Base-by-base conservation (phyloP, 1,140 invertebrate genomes). In the Dendroctonus valens region DNA sequence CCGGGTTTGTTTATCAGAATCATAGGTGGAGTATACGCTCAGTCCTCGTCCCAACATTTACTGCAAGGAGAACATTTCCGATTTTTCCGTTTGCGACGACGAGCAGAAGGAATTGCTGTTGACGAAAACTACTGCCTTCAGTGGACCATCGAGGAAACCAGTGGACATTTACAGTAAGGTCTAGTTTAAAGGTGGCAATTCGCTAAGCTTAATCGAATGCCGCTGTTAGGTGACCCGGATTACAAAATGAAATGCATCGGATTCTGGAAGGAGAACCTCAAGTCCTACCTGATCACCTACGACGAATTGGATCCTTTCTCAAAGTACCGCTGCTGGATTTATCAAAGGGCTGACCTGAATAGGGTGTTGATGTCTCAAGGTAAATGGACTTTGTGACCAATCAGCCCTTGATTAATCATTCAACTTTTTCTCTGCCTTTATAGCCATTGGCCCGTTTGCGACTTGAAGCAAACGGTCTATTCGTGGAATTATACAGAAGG, bases 231-330 rank as follows among this genome's bases (percentile, higher is more conserved):
- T 84, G 92, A 96, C 74, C 93, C 96, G 9, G 97, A 99, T 85
- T 96, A 98, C 74, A 89, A 89, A 76, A 91, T 99, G 88, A 94
- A 96, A 76, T 99, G 97, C 78, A 96, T 98, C 73, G 97, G 96
- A 3, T 98, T 88, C 79, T 98, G 94, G 93, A 97, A 97, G 79
- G 97, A 99, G 78, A 98, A 98, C 85, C 83, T 98, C 0, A 96
- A 93, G 78, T 98, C 96, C 0, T 98, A 98, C 81, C 79, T 99
- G 3, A 94, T 98, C 65, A 99, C 97, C 0, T 98, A 93, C 77
- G 96, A 98, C 78, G 93, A 96, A 76, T 82, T 97, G 68, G 96
- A 99, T 84, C 91, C 96, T 0, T 92, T 94, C 71, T 97, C 94
- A 11, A 94, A 90, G 79, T 99, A 97, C 79, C 86, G 95, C 72